These are phyloP conservation scores for Lynx canadensis DNA, from an alignment of 2,113 vertebrate species.

Conservation along the genomic window DNA sequence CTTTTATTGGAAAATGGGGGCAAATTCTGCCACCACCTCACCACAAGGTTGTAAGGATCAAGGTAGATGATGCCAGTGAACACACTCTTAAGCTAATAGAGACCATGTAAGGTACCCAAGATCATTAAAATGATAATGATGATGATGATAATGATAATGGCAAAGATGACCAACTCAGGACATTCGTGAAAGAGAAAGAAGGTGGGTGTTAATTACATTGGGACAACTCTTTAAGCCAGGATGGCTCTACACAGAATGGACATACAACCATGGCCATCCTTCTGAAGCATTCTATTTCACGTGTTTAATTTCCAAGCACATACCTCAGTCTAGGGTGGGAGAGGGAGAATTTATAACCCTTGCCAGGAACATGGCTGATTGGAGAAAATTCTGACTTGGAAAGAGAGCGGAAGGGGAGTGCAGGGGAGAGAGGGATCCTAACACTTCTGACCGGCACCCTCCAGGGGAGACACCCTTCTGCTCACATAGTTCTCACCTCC, in stretches of 20 bases:
- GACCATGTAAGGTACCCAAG: neutral
- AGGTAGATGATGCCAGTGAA: neutral
- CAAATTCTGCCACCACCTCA: neutral
- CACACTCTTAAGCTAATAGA: neutral
- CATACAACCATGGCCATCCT: fast-evolving
- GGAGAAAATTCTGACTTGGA: neutral
- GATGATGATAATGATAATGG: neutral
- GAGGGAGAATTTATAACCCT: neutral
- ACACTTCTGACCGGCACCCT: neutral
- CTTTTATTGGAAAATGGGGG: neutral
- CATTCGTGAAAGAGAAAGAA: neutral
- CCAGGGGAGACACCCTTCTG: neutral
- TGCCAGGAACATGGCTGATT: neutral
- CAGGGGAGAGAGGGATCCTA: fast-evolving
- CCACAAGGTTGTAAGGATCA: neutral
- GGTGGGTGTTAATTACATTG: neutral
- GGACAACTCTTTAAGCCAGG: neutral
- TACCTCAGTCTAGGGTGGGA: fast-evolving
- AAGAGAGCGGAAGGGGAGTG: neutral
- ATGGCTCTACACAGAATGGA: neutral
- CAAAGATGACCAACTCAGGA: neutral
- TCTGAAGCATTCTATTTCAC: neutral
- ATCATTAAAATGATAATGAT: neutral
- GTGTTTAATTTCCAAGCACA: neutral
- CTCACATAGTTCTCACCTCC: fast-evolving